Conservation (phyloP, 2,797 vertebrate genomes). For the Gymnothorax javanicus region DNA sequence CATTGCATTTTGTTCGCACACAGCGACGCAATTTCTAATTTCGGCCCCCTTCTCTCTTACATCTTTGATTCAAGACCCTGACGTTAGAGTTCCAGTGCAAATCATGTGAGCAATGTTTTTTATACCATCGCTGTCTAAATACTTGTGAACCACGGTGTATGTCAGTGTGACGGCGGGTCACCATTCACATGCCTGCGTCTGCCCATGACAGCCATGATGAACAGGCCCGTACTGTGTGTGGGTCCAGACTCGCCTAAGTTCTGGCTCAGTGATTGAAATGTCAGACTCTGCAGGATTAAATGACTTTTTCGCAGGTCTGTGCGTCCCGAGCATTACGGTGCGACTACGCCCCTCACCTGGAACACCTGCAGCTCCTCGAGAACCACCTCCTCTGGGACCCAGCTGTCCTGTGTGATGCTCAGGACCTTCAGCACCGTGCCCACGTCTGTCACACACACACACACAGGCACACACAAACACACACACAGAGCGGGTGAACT, state of each 20-base stretch:
- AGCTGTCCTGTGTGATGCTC: slow-evolving; percentile 91
- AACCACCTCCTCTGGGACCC: slow-evolving; percentile 89
- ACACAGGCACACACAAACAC: not conserved
- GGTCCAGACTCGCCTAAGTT: not conserved
- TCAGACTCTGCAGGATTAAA: not conserved
- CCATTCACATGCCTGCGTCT: not conserved
- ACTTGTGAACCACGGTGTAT: no score
- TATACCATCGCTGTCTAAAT: no score
- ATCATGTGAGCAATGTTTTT: no score
- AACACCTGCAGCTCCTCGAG: slow-evolving; percentile 94
- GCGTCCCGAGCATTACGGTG: not conserved
- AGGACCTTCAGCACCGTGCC: slow-evolving; percentile 93
- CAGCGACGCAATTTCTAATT: no score
- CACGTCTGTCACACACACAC: slow-evolving; percentile 69
- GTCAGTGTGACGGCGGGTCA: no score
- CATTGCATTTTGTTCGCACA: no score
- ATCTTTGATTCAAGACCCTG: no score
- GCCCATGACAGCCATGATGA: not conserved
- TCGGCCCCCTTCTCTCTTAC: no score
- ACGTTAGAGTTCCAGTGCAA: no score
- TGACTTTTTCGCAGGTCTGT: not conserved
- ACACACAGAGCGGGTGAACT: not conserved
- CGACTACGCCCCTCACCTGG: slow-evolving; percentile 72
- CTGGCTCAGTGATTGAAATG: not conserved
- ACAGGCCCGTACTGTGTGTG: no score